Conservation (phyloP, 2,113 vertebrate genomes). For the Perca schrenkii region DNA sequence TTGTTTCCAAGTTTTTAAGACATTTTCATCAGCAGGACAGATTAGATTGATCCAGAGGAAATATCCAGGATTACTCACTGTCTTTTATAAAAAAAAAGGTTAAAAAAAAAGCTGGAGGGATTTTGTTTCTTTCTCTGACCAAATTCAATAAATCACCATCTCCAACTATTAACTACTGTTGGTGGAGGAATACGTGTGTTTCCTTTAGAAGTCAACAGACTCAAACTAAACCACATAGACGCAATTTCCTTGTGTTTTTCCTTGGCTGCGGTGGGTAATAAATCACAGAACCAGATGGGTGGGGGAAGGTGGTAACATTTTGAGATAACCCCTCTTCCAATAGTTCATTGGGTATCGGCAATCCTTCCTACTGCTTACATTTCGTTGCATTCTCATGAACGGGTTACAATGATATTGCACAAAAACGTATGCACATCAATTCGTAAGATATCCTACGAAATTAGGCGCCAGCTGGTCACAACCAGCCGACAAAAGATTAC, state of each 20-base stretch:
- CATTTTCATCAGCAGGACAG: slow-evolving; percentile 47
- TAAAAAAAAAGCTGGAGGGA: slow-evolving; percentile 17
- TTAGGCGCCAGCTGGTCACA: no score
- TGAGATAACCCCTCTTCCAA: no score
- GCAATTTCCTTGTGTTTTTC: slow-evolving; percentile 73
- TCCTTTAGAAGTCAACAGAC: slow-evolving; percentile 60
- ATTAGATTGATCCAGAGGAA: slow-evolving; percentile 50
- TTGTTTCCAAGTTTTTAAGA: slow-evolving; percentile 54
- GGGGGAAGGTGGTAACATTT: slow-evolving; percentile 48
- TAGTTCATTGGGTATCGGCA: no score
- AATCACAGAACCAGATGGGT: slow-evolving; percentile 72
- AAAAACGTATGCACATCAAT: no score
- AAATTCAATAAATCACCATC: slow-evolving; percentile 55
- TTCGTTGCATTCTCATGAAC: no score
- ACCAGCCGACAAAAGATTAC: no score
- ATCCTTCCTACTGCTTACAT: no score
- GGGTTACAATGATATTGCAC: no score
- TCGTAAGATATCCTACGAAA: no score
- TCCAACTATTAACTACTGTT: slow-evolving; percentile 50
- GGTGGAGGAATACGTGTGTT: slow-evolving; percentile 47
- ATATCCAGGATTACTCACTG: slow-evolving; percentile 47
- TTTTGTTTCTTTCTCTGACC: slow-evolving; percentile 42
- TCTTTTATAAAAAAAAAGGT: slow-evolving; percentile 8
- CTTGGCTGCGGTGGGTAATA: slow-evolving; percentile 58
- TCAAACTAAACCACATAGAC: slow-evolving; percentile 60